Percentiles rank a stretch among this genome's conserved stretches.
These are phyloP conservation scores for Nothoprocta perdicaria DNA, from an alignment of 2,113 vertebrate genomes.

Conservation along the genomic window DNA sequence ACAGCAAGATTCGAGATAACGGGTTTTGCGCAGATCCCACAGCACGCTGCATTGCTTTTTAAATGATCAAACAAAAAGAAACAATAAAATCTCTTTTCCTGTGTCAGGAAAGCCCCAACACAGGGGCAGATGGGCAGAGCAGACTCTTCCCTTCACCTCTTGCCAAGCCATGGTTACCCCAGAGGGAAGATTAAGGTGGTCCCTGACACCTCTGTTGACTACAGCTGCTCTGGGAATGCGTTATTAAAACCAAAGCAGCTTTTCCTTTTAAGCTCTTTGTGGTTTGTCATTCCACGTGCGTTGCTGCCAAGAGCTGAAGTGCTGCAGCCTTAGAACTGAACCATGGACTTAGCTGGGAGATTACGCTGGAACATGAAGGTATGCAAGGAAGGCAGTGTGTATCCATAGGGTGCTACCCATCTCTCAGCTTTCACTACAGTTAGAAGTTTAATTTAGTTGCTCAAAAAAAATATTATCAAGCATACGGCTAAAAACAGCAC, in stretches of 20 bases:
- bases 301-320: background rate
- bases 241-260: rapidly evolving
- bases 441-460: background rate
- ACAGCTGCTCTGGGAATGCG: background rate
- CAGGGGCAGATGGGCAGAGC: background rate
- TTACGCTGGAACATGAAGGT: rapidly evolving
- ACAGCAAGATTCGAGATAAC: rapidly evolving
- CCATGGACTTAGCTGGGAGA: background rate
- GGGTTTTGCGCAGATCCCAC: background rate
- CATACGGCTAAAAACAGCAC: background rate
- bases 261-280: rapidly evolving
- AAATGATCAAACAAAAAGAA: background rate
- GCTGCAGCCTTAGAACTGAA: too few species aligned
- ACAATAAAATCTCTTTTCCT: background rate
- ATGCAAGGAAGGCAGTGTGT: rapidly evolving
- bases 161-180: background rate
- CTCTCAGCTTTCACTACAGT: background rate
- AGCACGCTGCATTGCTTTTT: rapidly evolving
- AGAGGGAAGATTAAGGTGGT: rapidly evolving
- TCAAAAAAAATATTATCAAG: background rate
- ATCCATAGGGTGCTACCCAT: too few species aligned
- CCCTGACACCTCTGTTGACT: background rate
- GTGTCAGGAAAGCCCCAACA: background rate
- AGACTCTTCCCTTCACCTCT: rapidly evolving
- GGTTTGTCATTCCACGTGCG: rapidly evolving